Conservation (phyloP, 2,888 invertebrate species). For the Acleris holmiana region DNA sequence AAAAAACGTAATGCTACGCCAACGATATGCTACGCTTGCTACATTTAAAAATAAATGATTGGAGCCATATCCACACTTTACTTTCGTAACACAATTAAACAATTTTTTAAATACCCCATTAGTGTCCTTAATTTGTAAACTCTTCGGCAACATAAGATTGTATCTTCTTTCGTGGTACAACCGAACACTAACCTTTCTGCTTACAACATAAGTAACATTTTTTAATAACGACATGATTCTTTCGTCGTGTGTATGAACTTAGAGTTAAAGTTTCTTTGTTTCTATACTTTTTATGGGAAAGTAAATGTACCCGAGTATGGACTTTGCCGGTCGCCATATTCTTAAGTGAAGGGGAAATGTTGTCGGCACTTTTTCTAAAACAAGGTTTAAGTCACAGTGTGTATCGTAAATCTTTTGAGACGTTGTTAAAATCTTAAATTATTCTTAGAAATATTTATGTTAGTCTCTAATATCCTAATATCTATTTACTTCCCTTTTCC, state of each 20-base stretch:
- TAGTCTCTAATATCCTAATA: too few species aligned
- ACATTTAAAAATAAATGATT: too few species aligned
- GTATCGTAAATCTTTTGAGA: too few species aligned
- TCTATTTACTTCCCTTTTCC: too few species aligned
- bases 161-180: slow-evolving; percentile 25
- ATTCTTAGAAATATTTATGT: too few species aligned
- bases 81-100: slow-evolving; percentile 45
- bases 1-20: neutral
- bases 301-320: slow-evolving; percentile 19
- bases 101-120: slow-evolving; percentile 53
- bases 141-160: slow-evolving; percentile 37
- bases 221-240: neutral
- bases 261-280: slow-evolving; percentile 24
- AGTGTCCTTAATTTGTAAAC: slow-evolving; percentile 51
- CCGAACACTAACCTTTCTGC: neutral
- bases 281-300: slow-evolving; percentile 29
- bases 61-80: slow-evolving; percentile 40
- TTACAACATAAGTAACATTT: neutral
- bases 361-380: neutral
- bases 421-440: too few species aligned
- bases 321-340: neutral
- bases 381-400: too few species aligned
- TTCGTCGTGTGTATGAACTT: slow-evolving; percentile 37
- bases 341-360: neutral
- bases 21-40: neutral